A percentile compares a stretch with the other conserved stretches of the same genome.
Conservation (phyloP, 2,113 vertebrate genomes). For the Muntiacus muntjak region DNA sequence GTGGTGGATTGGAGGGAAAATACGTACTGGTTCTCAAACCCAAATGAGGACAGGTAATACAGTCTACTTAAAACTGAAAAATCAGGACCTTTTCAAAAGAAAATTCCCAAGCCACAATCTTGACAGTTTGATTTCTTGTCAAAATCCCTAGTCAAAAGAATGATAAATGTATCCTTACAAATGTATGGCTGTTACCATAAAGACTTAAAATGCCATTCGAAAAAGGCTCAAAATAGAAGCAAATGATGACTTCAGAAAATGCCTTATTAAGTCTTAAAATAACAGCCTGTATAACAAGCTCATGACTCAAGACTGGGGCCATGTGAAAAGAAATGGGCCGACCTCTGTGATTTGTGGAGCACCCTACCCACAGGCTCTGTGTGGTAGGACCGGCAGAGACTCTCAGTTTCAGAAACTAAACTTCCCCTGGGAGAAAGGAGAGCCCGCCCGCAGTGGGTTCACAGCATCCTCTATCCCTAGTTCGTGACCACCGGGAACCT, state of each 20-base stretch:
- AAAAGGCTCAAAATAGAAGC: slow-evolving; percentile 52
- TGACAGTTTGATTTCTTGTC: slow-evolving; percentile 4
- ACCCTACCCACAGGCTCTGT: background rate
- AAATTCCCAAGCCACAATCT: background rate
- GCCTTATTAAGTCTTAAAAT: slow-evolving; percentile 51
- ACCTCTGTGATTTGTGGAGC: too few species aligned
- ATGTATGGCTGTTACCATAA: slow-evolving; percentile 45
- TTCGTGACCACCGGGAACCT: background rate
- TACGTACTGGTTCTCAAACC: background rate
- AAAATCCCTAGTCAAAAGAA: slow-evolving; percentile 22
- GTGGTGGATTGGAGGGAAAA: background rate
- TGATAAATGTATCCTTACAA: slow-evolving; percentile 23
- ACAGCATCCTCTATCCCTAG: background rate
- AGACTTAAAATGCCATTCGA: slow-evolving; percentile 32
- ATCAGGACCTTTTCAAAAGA: background rate
- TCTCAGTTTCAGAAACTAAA: background rate
- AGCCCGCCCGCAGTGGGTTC: background rate
- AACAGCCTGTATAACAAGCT: background rate
- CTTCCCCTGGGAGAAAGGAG: background rate
- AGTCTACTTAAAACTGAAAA: background rate
- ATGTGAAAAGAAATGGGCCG: background rate
- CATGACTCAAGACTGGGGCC: background rate
- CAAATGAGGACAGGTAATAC: background rate
- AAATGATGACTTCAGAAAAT: slow-evolving; percentile 49
- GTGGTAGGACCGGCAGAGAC: background rate